Conservation (phyloP, 2,797 vertebrate species). For the Mus minutoides region DNA sequence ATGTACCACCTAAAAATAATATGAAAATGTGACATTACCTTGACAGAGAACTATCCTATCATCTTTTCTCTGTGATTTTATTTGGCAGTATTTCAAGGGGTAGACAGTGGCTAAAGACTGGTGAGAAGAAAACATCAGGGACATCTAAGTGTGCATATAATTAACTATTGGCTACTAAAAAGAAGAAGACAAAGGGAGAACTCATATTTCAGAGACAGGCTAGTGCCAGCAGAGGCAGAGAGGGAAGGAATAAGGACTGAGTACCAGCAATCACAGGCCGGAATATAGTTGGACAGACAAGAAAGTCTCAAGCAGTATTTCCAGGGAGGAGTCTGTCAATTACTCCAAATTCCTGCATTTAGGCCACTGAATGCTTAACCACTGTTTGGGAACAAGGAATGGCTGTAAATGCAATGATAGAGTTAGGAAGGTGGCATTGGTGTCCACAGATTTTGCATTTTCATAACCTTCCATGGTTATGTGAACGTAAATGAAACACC, state of each 20-base stretch:
- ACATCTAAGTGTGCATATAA: not conserved
- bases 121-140: not conserved
- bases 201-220: not conserved
- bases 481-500: not conserved
- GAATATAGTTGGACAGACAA: fast-evolving
- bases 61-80: not conserved
- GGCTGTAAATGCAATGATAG: not conserved
- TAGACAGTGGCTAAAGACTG: not conserved
- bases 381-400: not conserved
- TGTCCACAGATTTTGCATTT: not conserved
- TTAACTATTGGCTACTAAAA: not conserved
- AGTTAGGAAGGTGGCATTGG: not conserved
- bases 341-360: not conserved
- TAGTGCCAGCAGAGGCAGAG: not conserved
- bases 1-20: not conserved
- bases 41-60: not conserved
- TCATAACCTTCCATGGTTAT: not conserved
- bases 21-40: not conserved
- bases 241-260: not conserved
- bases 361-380: not conserved
- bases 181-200: not conserved
- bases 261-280: not conserved
- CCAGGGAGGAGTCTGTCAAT: not conserved
- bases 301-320: not conserved
- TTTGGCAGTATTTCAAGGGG: not conserved